Conservation (phyloP, 1,140 invertebrate species). For the Tetramorium simillimum region DNA sequence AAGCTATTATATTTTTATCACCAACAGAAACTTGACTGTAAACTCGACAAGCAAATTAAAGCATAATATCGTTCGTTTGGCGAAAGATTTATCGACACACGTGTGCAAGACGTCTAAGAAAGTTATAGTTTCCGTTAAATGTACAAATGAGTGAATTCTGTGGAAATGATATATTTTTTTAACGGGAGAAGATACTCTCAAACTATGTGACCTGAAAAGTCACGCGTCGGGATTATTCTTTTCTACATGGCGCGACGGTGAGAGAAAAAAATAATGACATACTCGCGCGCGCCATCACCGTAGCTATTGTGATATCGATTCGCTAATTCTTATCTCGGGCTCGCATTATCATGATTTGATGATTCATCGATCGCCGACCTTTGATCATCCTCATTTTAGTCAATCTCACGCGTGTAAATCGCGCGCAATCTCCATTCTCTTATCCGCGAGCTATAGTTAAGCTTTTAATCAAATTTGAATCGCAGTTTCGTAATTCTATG, state of each 20-base stretch:
- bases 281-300: not conserved
- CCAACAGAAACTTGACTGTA: not conserved
- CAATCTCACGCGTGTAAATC: not conserved
- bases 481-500: not conserved
- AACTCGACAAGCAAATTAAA: not conserved
- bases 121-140: not conserved
- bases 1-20: not conserved
- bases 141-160: not conserved
- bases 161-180: no score
- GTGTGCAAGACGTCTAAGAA: not conserved
- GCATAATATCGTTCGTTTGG: not conserved
- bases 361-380: conserved; percentile 26
- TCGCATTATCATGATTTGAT: conserved; percentile 57
- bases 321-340: conserved; percentile 46
- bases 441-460: not conserved
- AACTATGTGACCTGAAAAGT: not conserved
- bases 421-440: not conserved
- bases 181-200: not conserved
- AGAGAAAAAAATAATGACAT: not conserved
- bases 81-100: not conserved
- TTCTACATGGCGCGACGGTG: not conserved
- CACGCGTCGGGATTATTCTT: not conserved
- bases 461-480: conserved; percentile 10
- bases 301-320: conserved; percentile 18
- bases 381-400: not conserved